A percentile compares a stretch with the other conserved stretches of the same genome.
These are phyloP conservation scores for Setophaga kirtlandii DNA, from an alignment of 2,113 vertebrate species.

Conservation along the genomic window DNA sequence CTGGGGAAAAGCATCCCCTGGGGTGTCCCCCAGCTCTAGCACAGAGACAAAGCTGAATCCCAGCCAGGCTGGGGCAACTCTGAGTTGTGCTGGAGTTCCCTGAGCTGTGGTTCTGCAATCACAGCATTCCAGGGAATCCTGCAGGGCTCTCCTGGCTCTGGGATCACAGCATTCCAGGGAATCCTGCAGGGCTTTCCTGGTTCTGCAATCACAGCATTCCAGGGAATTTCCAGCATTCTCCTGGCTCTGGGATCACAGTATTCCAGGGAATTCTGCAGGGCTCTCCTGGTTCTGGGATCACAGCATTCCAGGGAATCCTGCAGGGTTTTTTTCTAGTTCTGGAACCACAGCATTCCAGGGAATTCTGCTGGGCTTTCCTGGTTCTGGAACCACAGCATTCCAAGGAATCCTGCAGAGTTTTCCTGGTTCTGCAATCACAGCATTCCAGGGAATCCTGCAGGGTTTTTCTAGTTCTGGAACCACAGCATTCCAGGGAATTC, in stretches of 20 bases:
- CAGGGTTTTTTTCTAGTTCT: fast-evolving
- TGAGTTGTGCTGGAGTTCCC: not conserved
- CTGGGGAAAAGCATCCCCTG: not conserved
- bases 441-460: not conserved
- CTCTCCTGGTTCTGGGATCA: not conserved
- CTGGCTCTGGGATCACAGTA: not conserved
- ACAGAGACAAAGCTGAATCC: not conserved
- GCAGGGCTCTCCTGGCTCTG: not conserved
- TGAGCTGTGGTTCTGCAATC: not conserved
- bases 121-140: not conserved
- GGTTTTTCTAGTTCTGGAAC: fast-evolving
- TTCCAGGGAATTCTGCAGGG: not conserved
- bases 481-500: too few relatives aligned
- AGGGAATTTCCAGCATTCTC: fast-evolving
- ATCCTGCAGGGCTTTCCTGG: not conserved
- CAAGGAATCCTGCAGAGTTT: fast-evolving
- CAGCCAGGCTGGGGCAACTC: not conserved
- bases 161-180: not conserved
- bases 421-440: not conserved
- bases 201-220: not conserved
- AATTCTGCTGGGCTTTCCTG: fast-evolving
- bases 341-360: not conserved
- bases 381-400: too few relatives aligned
- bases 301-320: not conserved
- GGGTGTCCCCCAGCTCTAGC: not conserved